Percentiles rank a stretch among this genome's conserved stretches.
Conservation (phyloP, 1,140 invertebrate species). For the Galendromus occidentalis region DNA sequence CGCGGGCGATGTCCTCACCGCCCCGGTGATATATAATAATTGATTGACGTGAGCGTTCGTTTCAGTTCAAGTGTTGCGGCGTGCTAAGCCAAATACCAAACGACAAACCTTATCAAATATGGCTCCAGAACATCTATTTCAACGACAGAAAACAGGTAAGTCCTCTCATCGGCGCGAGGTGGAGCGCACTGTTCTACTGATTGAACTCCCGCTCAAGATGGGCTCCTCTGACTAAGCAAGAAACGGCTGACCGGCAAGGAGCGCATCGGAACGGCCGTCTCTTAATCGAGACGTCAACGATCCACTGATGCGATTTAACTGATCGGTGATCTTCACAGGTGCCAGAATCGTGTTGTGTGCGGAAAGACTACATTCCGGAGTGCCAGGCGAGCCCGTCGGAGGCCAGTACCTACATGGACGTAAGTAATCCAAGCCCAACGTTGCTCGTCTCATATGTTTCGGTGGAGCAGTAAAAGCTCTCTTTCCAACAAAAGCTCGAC, state of each 20-base stretch:
- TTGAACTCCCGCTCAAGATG: too few species aligned
- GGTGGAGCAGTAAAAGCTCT: too few species aligned
- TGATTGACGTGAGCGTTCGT: conserved; percentile 2
- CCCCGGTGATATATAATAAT: conserved; percentile 1
- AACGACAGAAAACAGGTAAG: conserved; percentile 27
- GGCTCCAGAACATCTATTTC: conserved; percentile 7
- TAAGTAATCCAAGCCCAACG: conserved; percentile 10
- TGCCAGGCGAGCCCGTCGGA: conserved; percentile 28
- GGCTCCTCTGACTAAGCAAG: too few species aligned
- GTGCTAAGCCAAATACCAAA: conserved; percentile 27
- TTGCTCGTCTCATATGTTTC: too few species aligned
- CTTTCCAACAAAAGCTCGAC: too few species aligned
- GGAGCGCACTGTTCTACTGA: too few species aligned
- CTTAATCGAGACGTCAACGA: too few species aligned
- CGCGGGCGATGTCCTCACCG: background rate
- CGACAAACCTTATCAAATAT: background rate
- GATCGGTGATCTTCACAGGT: conserved; percentile 27
- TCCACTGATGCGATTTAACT: too few species aligned
- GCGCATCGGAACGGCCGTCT: too few species aligned
- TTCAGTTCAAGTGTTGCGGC: conserved; percentile 59
- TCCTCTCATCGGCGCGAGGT: too few species aligned
- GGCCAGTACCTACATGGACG: conserved; percentile 40
- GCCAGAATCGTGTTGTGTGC: conserved; percentile 54
- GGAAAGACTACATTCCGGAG: conserved; percentile 10
- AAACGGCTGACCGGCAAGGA: too few species aligned